phyloP scores from a whole-genome alignment of 2,113 vertebrate species.

The Malurus elegans region DNA sequence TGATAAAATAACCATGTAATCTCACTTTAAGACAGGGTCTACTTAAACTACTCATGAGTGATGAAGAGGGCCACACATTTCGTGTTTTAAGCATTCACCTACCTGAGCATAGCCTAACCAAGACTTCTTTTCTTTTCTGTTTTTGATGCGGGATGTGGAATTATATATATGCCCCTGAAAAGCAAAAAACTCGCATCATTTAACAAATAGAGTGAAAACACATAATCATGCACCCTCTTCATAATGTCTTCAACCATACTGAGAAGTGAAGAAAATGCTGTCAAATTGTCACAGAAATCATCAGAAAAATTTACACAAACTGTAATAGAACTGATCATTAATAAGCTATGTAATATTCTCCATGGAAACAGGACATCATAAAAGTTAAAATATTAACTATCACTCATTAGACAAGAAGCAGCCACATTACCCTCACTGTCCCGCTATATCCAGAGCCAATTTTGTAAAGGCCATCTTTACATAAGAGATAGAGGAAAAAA shows the following conservation, averaged over 20 bases:
- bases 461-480: constrained; percentile 98
- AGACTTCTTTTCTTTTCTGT: constrained; percentile 94
- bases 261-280: neutral
- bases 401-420: constrained; percentile 16
- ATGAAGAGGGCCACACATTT: accelerated
- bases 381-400: neutral
- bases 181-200: constrained; percentile 11
- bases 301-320: neutral
- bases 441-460: constrained; percentile 98
- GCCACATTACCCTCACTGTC: constrained; percentile 89
- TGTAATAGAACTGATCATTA: neutral
- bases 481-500: constrained; percentile 96
- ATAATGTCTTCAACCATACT: neutral
- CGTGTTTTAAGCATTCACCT: constrained; percentile 31
- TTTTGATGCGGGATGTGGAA: constrained; percentile 96
- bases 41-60: neutral
- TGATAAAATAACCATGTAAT: neutral
- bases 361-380: neutral
- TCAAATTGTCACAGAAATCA: neutral
- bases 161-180: constrained; percentile 97
- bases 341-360: neutral
- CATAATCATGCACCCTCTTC: neutral
- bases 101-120: constrained; percentile 99
- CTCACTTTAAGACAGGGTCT: neutral
- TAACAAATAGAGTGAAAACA: neutral